Conservation (phyloP, 2,797 vertebrate genomes). For the Macroramphosus scolopax region DNA sequence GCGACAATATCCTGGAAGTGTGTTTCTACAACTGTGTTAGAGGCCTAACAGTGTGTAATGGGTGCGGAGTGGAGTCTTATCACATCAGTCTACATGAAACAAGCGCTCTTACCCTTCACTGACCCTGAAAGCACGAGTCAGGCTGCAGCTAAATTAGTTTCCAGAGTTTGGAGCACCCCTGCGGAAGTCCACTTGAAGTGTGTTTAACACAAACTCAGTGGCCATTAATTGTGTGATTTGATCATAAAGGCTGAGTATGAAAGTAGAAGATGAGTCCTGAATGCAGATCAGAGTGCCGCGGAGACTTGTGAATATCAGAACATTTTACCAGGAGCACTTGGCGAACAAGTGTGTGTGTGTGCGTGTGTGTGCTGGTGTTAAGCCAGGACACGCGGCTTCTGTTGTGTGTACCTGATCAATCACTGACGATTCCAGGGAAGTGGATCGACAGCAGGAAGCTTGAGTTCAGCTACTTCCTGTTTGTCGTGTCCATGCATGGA, state of each 20-base stretch:
- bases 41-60: too few species aligned
- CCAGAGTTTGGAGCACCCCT: too few species aligned
- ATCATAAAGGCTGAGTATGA: slow-evolving; percentile 23
- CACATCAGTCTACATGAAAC: too few species aligned
- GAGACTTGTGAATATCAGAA: slow-evolving; percentile 34
- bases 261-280: slow-evolving; percentile 23
- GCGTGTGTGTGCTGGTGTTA: slow-evolving; percentile 6
- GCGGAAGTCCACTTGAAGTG: neutral
- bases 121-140: slow-evolving; percentile 7
- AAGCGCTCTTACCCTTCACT: slow-evolving; percentile 14
- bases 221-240: slow-evolving; percentile 24
- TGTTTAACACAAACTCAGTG: slow-evolving; percentile 14
- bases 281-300: slow-evolving; percentile 23
- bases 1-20: too few species aligned
- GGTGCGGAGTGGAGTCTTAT: too few species aligned
- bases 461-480: slow-evolving; percentile 36
- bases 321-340: slow-evolving; percentile 18
- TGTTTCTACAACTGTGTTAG: too few species aligned
- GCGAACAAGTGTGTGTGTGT: neutral
- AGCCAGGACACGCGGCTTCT: too few species aligned
- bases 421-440: slow-evolving; percentile 33
- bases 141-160: slow-evolving; percentile 14
- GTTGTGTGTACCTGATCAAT: too few species aligned
- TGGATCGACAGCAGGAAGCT: slow-evolving; percentile 23
- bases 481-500: neutral